Evolutionary conservation across 2,797 vertebrate species (phyloP).

Genomic region (Mus caroli): DNA sequence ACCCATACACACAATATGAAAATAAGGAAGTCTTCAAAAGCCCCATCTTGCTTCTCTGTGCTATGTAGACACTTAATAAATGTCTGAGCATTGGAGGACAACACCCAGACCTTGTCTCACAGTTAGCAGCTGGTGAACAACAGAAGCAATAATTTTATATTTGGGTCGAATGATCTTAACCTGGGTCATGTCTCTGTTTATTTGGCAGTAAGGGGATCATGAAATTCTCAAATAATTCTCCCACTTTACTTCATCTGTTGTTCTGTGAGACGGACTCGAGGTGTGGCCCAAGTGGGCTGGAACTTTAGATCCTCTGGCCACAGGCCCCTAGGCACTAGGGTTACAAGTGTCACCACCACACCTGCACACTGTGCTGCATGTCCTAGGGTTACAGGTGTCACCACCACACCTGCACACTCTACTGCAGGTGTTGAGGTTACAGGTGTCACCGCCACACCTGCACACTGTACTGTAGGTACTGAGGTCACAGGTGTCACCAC

Average conservation of each 20-base stretch:
- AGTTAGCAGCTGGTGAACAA: background rate
- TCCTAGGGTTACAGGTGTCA: too few relatives aligned
- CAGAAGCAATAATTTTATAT: conserved; percentile 25
- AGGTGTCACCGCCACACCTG: too few relatives aligned
- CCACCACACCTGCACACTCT: too few relatives aligned
- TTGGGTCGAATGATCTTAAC: conserved; percentile 5
- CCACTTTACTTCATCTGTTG: background rate
- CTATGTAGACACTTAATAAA: background rate
- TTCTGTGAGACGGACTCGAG: too few relatives aligned
- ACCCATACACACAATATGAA: background rate
- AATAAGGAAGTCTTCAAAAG: background rate
- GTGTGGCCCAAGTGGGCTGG: background rate
- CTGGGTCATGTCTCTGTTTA: background rate
- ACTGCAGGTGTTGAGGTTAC: too few relatives aligned
- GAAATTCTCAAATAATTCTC: background rate
- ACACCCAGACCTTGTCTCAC: background rate
- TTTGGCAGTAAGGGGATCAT: background rate
- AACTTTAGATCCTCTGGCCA: background rate
- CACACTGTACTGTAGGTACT: too few relatives aligned
- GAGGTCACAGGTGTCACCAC: background rate
- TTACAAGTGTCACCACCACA: too few relatives aligned
- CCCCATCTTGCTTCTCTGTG: background rate
- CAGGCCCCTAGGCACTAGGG: background rate
- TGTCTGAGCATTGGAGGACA: background rate
- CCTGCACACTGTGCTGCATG: background rate